These are phyloP conservation scores for Zaprionus davidi DNA, from an alignment of 1,140 invertebrate genomes.

Conservation along the genomic window DNA sequence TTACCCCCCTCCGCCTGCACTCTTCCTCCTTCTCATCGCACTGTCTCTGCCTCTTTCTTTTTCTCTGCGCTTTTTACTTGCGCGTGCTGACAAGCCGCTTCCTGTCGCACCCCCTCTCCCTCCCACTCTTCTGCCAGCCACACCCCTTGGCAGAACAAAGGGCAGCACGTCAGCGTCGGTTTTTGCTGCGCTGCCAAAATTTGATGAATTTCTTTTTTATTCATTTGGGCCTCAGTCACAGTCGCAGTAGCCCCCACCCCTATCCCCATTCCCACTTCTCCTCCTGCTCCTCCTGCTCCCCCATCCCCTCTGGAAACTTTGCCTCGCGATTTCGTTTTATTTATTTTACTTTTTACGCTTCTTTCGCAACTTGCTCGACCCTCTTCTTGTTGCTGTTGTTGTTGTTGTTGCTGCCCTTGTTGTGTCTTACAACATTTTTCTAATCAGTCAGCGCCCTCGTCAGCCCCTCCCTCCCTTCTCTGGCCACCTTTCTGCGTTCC, in stretches of 20 bases:
- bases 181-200: constrained; percentile 71
- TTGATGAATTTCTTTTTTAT: constrained; percentile 81
- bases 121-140: background rate
- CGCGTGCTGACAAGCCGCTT: constrained; percentile 76
- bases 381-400: constrained; percentile 19
- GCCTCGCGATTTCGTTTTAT: constrained; percentile 41
- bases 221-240: constrained; percentile 48
- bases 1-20: constrained; percentile 1
- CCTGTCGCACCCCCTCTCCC: constrained; percentile 31
- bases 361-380: constrained; percentile 13
- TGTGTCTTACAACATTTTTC: constrained; percentile 75
- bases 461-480: background rate
- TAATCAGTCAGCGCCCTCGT: constrained; percentile 73
- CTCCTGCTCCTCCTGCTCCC: background rate
- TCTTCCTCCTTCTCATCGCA: background rate
- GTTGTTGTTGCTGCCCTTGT: constrained; percentile 42
- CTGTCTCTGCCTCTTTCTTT: background rate
- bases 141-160: constrained; percentile 33
- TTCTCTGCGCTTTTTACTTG: constrained; percentile 45
- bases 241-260: background rate
- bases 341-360: constrained; percentile 31
- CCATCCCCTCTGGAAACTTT: constrained; percentile 24
- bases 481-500: background rate
- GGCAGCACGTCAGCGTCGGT: constrained; percentile 30
- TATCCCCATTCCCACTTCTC: background rate